Evolutionary conservation across 2,888 invertebrate species (phyloP).

Genomic region (Strigamia maritima): DNA sequence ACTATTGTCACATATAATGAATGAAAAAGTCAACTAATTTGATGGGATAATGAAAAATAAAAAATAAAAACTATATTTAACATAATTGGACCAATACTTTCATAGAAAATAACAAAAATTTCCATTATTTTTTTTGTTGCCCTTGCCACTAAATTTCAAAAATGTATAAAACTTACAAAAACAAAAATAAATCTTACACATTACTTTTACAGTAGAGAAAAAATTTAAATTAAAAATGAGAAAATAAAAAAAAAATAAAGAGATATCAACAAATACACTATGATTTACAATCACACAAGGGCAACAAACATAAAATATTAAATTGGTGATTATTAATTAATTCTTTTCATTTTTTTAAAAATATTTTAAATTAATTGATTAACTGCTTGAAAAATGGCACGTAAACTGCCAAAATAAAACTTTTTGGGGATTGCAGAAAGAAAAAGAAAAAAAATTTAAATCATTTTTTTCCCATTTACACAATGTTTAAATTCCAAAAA

Average conservation of each 20-base stretch:
- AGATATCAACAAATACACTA: background rate
- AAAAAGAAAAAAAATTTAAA: background rate
- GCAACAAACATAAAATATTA: conserved; percentile 10
- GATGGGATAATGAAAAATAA: conserved; percentile 9
- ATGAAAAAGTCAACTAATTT: conserved; percentile 15
- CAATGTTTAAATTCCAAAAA: background rate
- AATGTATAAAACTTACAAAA: background rate
- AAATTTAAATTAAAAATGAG: background rate
- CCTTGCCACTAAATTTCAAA: background rate
- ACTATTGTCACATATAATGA: conserved; percentile 38
- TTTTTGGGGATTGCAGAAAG: background rate
- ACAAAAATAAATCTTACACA: background rate
- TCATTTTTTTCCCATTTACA: background rate
- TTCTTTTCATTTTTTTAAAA: background rate
- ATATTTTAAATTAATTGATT: background rate
- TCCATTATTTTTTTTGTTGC: conserved; percentile 21
- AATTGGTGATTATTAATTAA: background rate
- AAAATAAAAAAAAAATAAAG: background rate
- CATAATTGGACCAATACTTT: conserved; percentile 22
- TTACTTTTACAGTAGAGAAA: background rate
- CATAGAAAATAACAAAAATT: conserved; percentile 24
- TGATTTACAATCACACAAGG: conserved; percentile 14
- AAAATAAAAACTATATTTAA: conserved; percentile 35
- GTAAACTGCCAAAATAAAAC: conserved; percentile 12
- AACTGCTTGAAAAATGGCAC: conserved; percentile 11